A percentile compares a stretch with the other conserved stretches of the same genome.
These are phyloP conservation scores for Piaya cayana DNA, from an alignment of 2,113 vertebrate genomes.

Conservation along the genomic window DNA sequence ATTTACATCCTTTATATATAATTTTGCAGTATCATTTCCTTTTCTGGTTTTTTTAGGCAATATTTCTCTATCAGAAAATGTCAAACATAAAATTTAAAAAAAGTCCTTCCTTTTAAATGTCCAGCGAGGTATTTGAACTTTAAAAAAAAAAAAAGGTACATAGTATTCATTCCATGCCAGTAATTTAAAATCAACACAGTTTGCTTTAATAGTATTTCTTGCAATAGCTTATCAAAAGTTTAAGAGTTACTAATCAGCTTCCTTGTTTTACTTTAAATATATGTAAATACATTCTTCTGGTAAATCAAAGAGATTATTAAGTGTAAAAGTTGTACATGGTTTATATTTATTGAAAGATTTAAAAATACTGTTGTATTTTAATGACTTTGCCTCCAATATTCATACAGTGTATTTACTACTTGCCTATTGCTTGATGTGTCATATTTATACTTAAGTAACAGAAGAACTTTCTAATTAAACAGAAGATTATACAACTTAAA, in stretches of 20 bases:
- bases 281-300: neutral
- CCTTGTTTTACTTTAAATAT: neutral
- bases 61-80: neutral
- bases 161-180: neutral
- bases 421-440: neutral
- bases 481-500: neutral
- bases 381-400: neutral
- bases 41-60: neutral
- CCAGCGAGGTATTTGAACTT: neutral
- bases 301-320: neutral
- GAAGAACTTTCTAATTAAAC: neutral
- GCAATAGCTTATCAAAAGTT: neutral
- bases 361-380: neutral
- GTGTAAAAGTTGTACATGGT: neutral
- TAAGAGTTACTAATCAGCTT: neutral
- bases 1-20: conserved; percentile 5
- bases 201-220: neutral
- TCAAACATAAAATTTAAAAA: neutral
- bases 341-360: neutral
- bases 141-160: neutral
- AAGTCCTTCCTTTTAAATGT: neutral
- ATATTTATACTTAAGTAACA: neutral
- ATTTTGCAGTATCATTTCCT: neutral
- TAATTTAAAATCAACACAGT: neutral
- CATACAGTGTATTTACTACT: neutral